These are phyloP conservation scores for Ariopsis seemanni DNA, from an alignment of 2,113 vertebrate genomes.

Conservation along the genomic window DNA sequence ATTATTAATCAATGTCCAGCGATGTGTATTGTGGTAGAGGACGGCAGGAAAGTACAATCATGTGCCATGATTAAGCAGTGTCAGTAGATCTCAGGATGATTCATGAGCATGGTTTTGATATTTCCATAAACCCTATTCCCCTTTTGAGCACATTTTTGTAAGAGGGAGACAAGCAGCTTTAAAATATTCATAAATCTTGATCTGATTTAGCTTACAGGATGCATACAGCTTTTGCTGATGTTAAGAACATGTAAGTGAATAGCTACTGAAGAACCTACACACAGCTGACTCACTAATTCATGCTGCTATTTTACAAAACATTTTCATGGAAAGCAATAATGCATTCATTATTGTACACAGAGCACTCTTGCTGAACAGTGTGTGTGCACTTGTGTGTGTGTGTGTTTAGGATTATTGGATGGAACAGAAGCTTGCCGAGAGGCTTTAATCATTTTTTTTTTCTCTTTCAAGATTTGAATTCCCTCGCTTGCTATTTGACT, in stretches of 20 bases:
- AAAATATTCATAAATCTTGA: neutral
- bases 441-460: conserved; percentile 58
- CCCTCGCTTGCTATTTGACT: conserved; percentile 44
- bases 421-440: conserved; percentile 53
- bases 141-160: neutral
- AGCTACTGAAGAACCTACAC: neutral
- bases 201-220: neutral
- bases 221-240: neutral
- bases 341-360: neutral
- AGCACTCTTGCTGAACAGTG: conserved; percentile 17
- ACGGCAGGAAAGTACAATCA: conserved; percentile 26
- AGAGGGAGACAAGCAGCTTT: neutral
- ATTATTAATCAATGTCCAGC: conserved; percentile 34
- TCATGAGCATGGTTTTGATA: conserved; percentile 27
- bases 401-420: conserved; percentile 48
- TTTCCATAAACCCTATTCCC: neutral
- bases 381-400: neutral
- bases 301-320: neutral
- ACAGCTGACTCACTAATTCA: conserved; percentile 17
- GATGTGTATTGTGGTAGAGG: conserved; percentile 2
- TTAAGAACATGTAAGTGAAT: neutral
- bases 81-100: conserved; percentile 30
- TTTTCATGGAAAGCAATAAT: neutral
- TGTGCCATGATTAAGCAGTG: conserved; percentile 23
- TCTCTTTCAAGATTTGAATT: conserved; percentile 53